A percentile compares a stretch with the other conserved stretches of the same genome.
These are phyloP conservation scores for Brachymystax lenok DNA, from an alignment of 2,797 vertebrate genomes.

Conservation along the genomic window DNA sequence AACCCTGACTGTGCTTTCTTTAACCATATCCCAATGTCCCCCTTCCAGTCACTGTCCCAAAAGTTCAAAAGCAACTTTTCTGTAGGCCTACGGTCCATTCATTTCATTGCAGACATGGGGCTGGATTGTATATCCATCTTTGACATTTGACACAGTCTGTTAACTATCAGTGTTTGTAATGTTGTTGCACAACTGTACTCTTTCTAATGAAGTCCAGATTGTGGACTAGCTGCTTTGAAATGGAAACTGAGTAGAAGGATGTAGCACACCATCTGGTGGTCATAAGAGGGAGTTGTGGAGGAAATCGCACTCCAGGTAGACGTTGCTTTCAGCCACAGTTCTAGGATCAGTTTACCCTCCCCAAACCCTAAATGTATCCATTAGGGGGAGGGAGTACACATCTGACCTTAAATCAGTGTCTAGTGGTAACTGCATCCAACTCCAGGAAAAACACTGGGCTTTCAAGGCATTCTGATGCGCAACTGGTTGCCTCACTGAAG, in stretches of 20 bases:
- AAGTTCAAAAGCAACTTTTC: background rate
- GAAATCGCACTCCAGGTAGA: background rate
- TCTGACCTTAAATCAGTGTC: too few relatives aligned
- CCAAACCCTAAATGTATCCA: background rate
- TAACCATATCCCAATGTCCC: constrained; percentile 19
- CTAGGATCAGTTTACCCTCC: background rate
- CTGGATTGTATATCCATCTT: constrained; percentile 15
- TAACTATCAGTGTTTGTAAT: constrained; percentile 46
- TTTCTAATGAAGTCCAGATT: constrained; percentile 34
- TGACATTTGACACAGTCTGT: constrained; percentile 47
- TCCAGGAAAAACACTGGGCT: background rate
- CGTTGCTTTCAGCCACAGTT: constrained; percentile 7
- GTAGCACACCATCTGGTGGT: constrained; percentile 29
- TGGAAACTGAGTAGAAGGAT: background rate
- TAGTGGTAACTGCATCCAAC: too few relatives aligned
- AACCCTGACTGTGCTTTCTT: background rate
- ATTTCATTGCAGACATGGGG: constrained; percentile 43
- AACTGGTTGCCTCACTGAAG: background rate
- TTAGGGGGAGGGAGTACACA: background rate
- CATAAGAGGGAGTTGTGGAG: constrained; percentile 19
- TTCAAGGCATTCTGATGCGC: too few relatives aligned
- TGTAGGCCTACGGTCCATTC: constrained; percentile 30
- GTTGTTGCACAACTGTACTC: constrained; percentile 22
- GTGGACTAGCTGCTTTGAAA: constrained; percentile 32
- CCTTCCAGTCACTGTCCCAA: background rate